Base-by-base conservation (phyloP, 2,888 invertebrate species). In the Heliconius hortense region DNA sequence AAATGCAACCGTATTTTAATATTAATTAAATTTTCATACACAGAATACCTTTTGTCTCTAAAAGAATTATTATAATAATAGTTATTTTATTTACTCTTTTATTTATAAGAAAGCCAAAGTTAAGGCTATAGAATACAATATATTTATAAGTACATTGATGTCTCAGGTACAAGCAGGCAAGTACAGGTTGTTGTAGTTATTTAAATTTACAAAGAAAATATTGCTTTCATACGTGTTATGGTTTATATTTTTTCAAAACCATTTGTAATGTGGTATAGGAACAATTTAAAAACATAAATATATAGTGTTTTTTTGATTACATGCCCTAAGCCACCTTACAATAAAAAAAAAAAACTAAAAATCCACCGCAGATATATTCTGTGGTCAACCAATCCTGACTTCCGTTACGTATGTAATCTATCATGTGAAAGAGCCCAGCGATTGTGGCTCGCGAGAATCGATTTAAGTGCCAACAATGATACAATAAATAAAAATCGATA, bases 341-440 rank as follows among this genome's bases (percentile, higher is more conserved):
- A 59, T 68, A 35, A 70, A 74, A 53, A 74, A 53, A 74, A 74
- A 70, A 56, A 35, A 56, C n/a, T 70, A 53, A 56, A 60, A 60
- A 62, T 64, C 64, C 56, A 69, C 74, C 70, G 75, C 69, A 76
- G 77, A 82, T 84, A 82, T 81, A 81, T 80, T 81, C 81, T 85
- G 85, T 82, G 84, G 86, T 85, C 80, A 78, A 80, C 77, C 82
- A 84, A 83, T 82, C 76, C 78, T 78, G 79, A 84, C 84, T 88
- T 88, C 88, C 88, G 86, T 87, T 86, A 81, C 86, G 89, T 90
- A 88, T 90, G 88, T 89, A 89, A 88, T 88, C 85, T 86, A 85
- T 84, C 88, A 88, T 88, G 87, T 88, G 86, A 81, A 87, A 85
- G 82, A 83, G 82, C 80, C 82, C 85, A 89, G 86, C 87, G 87